These are phyloP conservation scores for Azorinus chamasolen DNA, from an alignment of 2,888 invertebrate species.

Conservation along the genomic window DNA sequence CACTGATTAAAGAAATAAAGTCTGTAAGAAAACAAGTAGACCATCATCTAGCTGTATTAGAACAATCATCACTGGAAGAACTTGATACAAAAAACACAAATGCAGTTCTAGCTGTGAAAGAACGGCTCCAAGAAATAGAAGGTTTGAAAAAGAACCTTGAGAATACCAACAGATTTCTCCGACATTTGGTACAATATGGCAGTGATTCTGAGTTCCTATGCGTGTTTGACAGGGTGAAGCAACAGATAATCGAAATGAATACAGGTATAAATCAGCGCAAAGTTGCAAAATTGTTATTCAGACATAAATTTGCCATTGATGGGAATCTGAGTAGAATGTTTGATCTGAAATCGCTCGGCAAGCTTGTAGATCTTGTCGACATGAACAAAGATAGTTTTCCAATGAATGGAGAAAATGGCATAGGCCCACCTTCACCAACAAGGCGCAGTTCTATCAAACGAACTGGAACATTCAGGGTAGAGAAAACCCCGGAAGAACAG, in stretches of 20 bases:
- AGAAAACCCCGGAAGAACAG: slow-evolving; percentile 49
- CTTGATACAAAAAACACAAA: slow-evolving; percentile 65
- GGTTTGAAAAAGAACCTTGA: slow-evolving; percentile 69
- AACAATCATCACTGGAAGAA: slow-evolving; percentile 60
- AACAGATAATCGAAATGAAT: slow-evolving; percentile 70
- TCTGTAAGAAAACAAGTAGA: slow-evolving; percentile 64
- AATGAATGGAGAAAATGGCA: slow-evolving; percentile 63
- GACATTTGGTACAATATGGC: slow-evolving; percentile 68
- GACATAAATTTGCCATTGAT: slow-evolving; percentile 68
- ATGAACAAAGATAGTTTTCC: slow-evolving; percentile 68
- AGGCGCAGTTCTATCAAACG: slow-evolving; percentile 65
- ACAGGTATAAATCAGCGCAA: slow-evolving; percentile 66
- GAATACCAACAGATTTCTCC: slow-evolving; percentile 66
- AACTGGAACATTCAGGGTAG: slow-evolving; percentile 72
- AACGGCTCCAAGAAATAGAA: slow-evolving; percentile 67
- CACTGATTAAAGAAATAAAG: slow-evolving; percentile 66
- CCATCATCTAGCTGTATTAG: slow-evolving; percentile 62
- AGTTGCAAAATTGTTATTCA: slow-evolving; percentile 65
- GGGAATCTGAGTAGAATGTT: slow-evolving; percentile 56
- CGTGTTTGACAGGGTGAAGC: slow-evolving; percentile 69
- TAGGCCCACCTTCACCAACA: slow-evolving; percentile 48
- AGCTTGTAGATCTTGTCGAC: slow-evolving; percentile 70
- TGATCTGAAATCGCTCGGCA: slow-evolving; percentile 66
- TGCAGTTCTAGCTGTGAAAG: slow-evolving; percentile 62
- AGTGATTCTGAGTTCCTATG: slow-evolving; percentile 72